Evolutionary conservation across 2,113 vertebrate genomes (phyloP).

Genomic region (Capreolus pygargus): DNA sequence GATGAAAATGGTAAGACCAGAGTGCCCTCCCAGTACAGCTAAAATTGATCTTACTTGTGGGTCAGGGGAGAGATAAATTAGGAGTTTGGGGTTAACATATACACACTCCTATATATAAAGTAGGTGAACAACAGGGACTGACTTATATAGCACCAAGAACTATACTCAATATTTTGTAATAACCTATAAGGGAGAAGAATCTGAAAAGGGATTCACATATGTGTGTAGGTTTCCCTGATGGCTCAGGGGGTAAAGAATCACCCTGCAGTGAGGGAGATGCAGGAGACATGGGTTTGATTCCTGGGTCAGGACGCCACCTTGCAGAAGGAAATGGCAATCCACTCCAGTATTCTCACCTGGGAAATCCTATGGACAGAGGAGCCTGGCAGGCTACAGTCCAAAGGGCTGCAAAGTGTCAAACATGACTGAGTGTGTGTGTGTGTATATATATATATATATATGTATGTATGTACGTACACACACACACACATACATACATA

Average conservation of each 20-base stretch:
- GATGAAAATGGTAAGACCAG: background rate
- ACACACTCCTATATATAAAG: background rate
- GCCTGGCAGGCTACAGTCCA: background rate
- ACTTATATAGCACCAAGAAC: background rate
- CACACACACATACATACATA: background rate
- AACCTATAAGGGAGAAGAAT: background rate
- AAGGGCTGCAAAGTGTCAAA: rapidly evolving
- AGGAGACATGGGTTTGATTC: background rate
- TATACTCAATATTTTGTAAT: background rate
- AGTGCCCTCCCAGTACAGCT: background rate
- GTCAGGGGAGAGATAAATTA: background rate
- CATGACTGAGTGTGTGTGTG: background rate
- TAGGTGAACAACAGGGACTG: background rate
- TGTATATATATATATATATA: background rate
- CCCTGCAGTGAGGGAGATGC: background rate
- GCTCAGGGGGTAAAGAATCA: background rate
- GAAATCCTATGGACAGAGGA: background rate
- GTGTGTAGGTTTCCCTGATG: background rate
- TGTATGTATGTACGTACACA: rapidly evolving
- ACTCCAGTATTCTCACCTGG: background rate
- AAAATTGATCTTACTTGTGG: background rate
- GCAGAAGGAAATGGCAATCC: background rate
- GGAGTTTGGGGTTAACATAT: background rate
- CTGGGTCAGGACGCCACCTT: background rate
- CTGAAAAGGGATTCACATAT: background rate